A percentile compares a stretch with the other conserved stretches of the same genome.
These are phyloP conservation scores for Prionace glauca DNA, from an alignment of 2,797 vertebrate genomes.

Conservation along the genomic window DNA sequence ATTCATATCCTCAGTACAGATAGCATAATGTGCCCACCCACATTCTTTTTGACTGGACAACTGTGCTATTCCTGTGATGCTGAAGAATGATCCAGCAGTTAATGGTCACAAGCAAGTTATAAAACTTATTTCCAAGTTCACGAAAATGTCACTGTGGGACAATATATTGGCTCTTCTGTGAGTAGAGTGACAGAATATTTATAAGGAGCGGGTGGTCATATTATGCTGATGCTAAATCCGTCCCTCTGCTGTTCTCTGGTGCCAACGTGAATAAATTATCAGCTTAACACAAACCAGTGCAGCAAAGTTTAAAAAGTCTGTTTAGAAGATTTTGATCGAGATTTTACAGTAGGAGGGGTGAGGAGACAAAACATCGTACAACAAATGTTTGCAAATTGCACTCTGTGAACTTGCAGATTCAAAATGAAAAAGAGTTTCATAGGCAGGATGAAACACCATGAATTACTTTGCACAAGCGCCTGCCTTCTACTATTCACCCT, in stretches of 20 bases:
- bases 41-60: neutral
- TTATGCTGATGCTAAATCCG: neutral
- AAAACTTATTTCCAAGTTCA: constrained; percentile 11
- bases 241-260: neutral
- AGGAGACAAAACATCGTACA: neutral
- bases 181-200: neutral
- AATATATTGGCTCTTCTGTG: neutral
- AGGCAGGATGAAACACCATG: constrained; percentile 6
- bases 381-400: neutral
- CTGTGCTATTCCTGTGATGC: constrained; percentile 3
- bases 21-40: neutral
- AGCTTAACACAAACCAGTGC: neutral
- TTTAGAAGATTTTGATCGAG: neutral
- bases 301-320: neutral
- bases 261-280: neutral
- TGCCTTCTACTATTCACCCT: constrained; percentile 24
- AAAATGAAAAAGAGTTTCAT: neutral
- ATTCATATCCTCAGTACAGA: constrained; percentile 1
- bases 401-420: neutral
- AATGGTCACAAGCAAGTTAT: constrained; percentile 2
- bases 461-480: neutral
- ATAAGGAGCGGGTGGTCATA: neutral
- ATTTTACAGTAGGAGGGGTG: neutral
- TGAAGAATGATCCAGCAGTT: neutral
- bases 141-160: neutral